Evolutionary conservation across 2,888 invertebrate genomes (phyloP), one percentile per base, ranked within the genome.

Genomic region (Panopea generosa): DNA sequence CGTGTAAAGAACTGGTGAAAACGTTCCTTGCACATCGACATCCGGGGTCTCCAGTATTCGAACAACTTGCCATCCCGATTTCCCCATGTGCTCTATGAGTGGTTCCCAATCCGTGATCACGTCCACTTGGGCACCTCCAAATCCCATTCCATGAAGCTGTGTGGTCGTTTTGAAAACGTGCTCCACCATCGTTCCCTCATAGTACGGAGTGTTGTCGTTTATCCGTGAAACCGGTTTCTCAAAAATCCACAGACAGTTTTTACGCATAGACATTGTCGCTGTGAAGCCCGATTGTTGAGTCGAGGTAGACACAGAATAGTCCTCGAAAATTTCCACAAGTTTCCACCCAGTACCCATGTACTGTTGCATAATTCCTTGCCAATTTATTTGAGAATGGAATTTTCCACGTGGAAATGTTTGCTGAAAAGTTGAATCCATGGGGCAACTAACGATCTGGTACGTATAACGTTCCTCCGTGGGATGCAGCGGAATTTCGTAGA

Each of bases 31-130:
- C 7, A 77, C 55, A 14, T 38, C 60, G 6, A 40, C 52, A 47
- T 87, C 87, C 2, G 86, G 86, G 0, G 87, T 89, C 53, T 86
- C 84, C 18, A 89, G 59, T 24, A 86, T 83, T 43, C 87, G 82
- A 6, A 90, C 89, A 20, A 91, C 77, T 72, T 91, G 90, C 91
- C 91, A 91, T 16, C 91, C 91, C n/a, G 74, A 77, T 22, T 76
- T 74, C 1, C 90, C 91, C 86, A 90, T 88, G 7, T 86, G 85
- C 7, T 85, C 86, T 22, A 90, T 83, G 2, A 87, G 63, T 2
- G 86, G 86, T 24, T 89, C 86, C 91, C 91, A 91, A 56, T 87
- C 85, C 1, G 80, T 62, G 61, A 47, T 68, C 4, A 76, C 73
- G 7, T 56, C 68, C 22, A 71, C 63, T 0, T 68, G 62, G 1